Base-by-base conservation (phyloP, 2,888 invertebrate species). In the Agrochola macilenta region DNA sequence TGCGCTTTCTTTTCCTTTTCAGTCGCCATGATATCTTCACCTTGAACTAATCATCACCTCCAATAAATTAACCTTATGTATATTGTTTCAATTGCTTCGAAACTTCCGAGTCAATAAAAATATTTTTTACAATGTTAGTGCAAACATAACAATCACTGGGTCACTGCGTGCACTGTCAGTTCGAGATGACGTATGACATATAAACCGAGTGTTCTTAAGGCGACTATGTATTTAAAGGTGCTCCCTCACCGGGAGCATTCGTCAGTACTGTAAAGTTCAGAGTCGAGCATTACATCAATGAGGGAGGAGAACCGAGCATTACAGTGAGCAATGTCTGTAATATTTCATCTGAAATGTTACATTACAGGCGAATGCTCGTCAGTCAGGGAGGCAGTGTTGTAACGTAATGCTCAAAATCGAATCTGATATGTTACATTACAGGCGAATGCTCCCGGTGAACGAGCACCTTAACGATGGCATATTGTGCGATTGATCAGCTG, bases 111-210 rank as follows among this genome's bases (percentile, higher is more conserved):
- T 57, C 57, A 61, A 71, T 71, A 72, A 71, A 81, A 72, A 52
- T 71, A 60, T 74, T 58, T 57, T 61, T 74, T 65, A 66, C 60
- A 66, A 69, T 72, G 69, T 64, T 58, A 61, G 54, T 68, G 63
- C 57, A 74, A 60, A 82, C 70, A 60, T 68, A 54, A 57, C 54
- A 82, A 85, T 71, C 70, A 85, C 58, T 74, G 64, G 77, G 74
- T 78, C 69, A 72, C 54, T 69, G 65, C 57, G 71, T 74, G 71
- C 61, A 69, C 69, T 69, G 78, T 57, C 65, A 82, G 26, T 39
- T 60, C 49, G 12, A 23, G 65, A 66, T 73, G 57, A 69, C 17
- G 69, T 57, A 65, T 73, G 60, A 69, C 17, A 66, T 61, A 71
- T 69, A 58, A 71, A 39, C 66, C 12, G 57, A 14, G 46, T 64